A percentile compares a stretch with the other conserved stretches of the same genome.
phyloP scores from a whole-genome alignment of 37 sponge, comb jelly and placozoan species.

The Chondrosia reniformis region DNA sequence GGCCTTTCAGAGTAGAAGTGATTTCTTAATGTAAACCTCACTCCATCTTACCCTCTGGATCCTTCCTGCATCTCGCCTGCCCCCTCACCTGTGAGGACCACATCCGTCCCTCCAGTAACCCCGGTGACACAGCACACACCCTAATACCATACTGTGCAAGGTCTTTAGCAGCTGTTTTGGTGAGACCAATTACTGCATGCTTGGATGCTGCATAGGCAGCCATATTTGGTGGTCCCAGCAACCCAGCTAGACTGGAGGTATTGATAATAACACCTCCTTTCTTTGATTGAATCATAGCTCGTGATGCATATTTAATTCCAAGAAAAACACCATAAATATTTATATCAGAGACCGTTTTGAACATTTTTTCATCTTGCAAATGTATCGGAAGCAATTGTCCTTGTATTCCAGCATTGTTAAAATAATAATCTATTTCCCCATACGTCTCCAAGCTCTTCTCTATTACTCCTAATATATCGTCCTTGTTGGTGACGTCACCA shows the following conservation, averaged over 20 bases:
- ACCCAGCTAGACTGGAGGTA: conserved; percentile 82
- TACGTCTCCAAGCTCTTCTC: conserved; percentile 23
- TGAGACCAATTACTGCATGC: conserved; percentile 79
- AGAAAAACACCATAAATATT: conserved; percentile 75
- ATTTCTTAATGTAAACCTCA: too few species aligned
- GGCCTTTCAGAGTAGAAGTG: background rate
- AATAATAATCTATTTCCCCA: conserved; percentile 61
- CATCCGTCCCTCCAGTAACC: conserved; percentile 73
- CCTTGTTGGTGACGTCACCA: conserved; percentile 55
- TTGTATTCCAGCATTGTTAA: conserved; percentile 88
- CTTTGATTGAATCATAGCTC: conserved; percentile 47
- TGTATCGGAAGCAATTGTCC: conserved; percentile 57
- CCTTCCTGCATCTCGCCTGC: conserved; percentile 44
- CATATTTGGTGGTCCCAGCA: conserved; percentile 75
- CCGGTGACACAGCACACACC: conserved; percentile 80
- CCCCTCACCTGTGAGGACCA: conserved; percentile 72
- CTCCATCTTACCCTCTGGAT: background rate
- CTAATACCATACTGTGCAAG: conserved; percentile 65
- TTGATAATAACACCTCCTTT: conserved; percentile 78
- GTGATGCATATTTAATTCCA: conserved; percentile 54
- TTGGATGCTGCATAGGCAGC: conserved; percentile 84
- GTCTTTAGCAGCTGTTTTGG: conserved; percentile 79
- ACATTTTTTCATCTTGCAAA: conserved; percentile 31
- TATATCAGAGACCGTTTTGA: conserved; percentile 42
- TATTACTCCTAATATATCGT: conserved; percentile 53